Evolutionary conservation across 2,797 vertebrate genomes (phyloP), one percentile per base, ranked within the genome.

Genomic region (Tinamus major): DNA sequence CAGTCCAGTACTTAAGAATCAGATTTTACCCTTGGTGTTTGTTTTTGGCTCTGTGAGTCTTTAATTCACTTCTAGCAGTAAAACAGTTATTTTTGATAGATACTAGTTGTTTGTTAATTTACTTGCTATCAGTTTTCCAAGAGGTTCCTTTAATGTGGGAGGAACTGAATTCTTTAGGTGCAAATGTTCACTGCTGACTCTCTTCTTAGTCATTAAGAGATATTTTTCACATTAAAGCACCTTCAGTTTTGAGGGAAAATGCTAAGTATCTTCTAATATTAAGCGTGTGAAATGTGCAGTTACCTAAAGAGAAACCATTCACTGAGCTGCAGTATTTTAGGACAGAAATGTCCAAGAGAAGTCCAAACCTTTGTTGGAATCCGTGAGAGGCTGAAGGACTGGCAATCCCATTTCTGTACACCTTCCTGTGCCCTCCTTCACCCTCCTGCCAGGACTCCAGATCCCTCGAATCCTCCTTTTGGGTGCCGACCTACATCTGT

Each of bases 41-140:
- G 12, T 74, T 89, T 85, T 70, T 90, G 70, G 33, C 20, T 31
- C 61, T 56, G 6, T 62, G 74, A 82, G 23, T 79, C 59, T 86
- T 90, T 61, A 79, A 26, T 79, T 81, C 63, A 85, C 82, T 83
- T 74, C 56, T 75, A 87, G 58, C 61, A 93, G 79, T 46, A 85
- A 85, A 91, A 20, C 68, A 81, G 78, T 88, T 91, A 75, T 87
- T 89, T 96, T 79, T 90, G 61, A 93, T 91, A 93, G 86, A 64
- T 51, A 24, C n/a, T 88, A 63, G 88, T 82, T 92, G 90, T 82
- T 94, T 92, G 56, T 77, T 92, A 92, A 85, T 95, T 96, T 95
- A 90, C 87, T 92, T 95, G 67, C 75, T 85, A 92, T 95, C 72
- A 59, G 35, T 91, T 93, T 93, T 93, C 74, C 46, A 64, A 88